Evolutionary conservation across 2,113 vertebrate genomes (phyloP), one percentile per base, ranked within the genome.

Genomic region (Bolborhynchus lineola): DNA sequence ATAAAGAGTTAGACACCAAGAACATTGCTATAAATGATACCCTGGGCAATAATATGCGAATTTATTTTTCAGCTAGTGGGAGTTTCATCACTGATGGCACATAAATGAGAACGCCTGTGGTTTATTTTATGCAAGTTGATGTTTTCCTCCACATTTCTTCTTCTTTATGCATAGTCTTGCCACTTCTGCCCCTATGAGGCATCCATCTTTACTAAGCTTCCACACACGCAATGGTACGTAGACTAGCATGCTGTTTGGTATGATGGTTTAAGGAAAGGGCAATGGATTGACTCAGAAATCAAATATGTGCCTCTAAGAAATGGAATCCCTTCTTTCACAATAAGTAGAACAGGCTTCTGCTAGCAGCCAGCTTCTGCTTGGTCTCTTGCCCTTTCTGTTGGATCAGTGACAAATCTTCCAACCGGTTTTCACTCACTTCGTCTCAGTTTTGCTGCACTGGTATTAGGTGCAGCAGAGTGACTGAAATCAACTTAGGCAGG

Each of bases 41-140:
- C 50, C 47, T 76, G 75, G 75, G 49, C 87, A 95, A 84, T 69
- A 96, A 78, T 49, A 89, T 3, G 7, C 67, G 13, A 82, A 65
- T 83, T 74, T 81, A 39, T 93, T 92, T 94, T 86, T 81, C 74
- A 91, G 15, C 42, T 75, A 82, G 78, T 62, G 47, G 42, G 47
- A 78, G 26, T 92, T 96, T 93, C 83, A 91, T 90, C 83, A 95
- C 70, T 71, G 69, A 85, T 60, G 83, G 85, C 65, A 92, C 76
- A 77, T 44, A 83, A 84, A 76, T n/a, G 13, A 88, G 53, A 15
- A 68, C 2, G 14, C 47, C 47, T 95, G 86, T 65, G 52, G 69
- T 75, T 96, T 86, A 83, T 35, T 75, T 81, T 55, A 91, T 29
- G 14, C 18, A 92, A 90, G 33, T 1, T 41, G 12, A 90, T 44